Evolutionary conservation across 2,797 vertebrate genomes (phyloP).

Genomic region (Rhinella marina): DNA sequence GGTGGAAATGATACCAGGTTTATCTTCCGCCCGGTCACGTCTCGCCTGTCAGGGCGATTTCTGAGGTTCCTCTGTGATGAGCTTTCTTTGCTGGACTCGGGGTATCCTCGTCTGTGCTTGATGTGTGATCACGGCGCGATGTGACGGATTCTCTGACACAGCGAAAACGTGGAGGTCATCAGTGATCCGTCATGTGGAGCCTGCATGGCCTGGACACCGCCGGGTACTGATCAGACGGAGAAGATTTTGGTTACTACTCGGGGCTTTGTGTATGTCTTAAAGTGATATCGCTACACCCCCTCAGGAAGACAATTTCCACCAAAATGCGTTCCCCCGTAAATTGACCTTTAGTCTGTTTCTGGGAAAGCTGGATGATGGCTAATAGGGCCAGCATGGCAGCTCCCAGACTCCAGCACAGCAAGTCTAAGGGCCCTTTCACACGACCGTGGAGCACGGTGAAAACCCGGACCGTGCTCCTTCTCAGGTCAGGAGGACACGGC

Average conservation of each 20-base stretch:
- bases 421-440: no score
- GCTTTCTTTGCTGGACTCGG: background rate
- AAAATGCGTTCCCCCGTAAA: no score
- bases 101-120: background rate
- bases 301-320: no score
- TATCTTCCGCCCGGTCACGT: background rate
- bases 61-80: background rate
- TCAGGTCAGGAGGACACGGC: no score
- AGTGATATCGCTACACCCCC: background rate
- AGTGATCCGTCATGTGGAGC: constrained; percentile 11
- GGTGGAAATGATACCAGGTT: background rate
- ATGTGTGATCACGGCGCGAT: background rate
- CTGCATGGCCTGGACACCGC: background rate
- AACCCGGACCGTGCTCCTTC: no score
- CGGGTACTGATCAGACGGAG: background rate
- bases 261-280: background rate
- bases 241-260: no score
- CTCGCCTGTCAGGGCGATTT: background rate
- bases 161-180: constrained; percentile 29
- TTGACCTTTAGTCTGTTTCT: background rate
- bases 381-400: background rate
- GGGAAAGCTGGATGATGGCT: background rate
- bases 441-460: no score
- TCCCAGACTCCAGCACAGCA: background rate
- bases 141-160: constrained; percentile 31